Evolutionary conservation across 2,113 vertebrate genomes (phyloP).

Genomic region (Probosciger aterrimus): DNA sequence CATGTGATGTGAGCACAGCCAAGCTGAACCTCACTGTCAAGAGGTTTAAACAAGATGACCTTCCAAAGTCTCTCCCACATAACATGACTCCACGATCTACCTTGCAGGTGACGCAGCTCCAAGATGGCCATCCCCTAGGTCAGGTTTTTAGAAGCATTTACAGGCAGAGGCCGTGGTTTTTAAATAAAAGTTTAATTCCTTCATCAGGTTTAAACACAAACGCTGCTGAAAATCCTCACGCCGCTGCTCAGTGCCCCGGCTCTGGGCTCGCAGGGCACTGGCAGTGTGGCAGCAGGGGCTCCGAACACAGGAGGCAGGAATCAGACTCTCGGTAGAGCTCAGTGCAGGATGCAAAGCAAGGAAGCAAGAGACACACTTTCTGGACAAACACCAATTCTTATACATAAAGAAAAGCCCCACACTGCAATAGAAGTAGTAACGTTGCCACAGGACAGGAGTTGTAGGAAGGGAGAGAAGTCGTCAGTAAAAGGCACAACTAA

Average conservation of each 20-base stretch:
- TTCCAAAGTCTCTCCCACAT: background rate
- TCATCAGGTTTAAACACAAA: constrained; percentile 62
- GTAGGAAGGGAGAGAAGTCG: constrained; percentile 35
- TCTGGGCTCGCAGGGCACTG: background rate
- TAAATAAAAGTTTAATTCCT: constrained; percentile 74
- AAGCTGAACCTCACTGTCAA: background rate
- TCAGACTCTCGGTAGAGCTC: constrained; percentile 15
- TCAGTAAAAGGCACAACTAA: constrained; percentile 53
- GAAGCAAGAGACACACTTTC: constrained; percentile 13
- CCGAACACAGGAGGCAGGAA: constrained; percentile 3
- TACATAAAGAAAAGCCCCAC: constrained; percentile 27
- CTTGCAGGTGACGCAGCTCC: background rate
- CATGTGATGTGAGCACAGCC: background rate
- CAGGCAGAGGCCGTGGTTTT: background rate
- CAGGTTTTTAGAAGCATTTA: background rate
- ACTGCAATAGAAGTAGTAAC: background rate
- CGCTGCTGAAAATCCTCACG: constrained; percentile 20
- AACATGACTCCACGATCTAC: background rate
- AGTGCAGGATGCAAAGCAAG: constrained; percentile 39
- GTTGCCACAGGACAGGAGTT: constrained; percentile 19
- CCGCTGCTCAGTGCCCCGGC: background rate
- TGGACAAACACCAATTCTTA: constrained; percentile 34
- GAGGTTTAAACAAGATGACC: background rate
- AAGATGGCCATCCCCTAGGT: background rate
- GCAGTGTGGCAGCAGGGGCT: constrained; percentile 21